A percentile compares a stretch with the other conserved stretches of the same genome.
phyloP scores from a whole-genome alignment of 2,113 vertebrate species.

The Psephotus haematonotus region DNA sequence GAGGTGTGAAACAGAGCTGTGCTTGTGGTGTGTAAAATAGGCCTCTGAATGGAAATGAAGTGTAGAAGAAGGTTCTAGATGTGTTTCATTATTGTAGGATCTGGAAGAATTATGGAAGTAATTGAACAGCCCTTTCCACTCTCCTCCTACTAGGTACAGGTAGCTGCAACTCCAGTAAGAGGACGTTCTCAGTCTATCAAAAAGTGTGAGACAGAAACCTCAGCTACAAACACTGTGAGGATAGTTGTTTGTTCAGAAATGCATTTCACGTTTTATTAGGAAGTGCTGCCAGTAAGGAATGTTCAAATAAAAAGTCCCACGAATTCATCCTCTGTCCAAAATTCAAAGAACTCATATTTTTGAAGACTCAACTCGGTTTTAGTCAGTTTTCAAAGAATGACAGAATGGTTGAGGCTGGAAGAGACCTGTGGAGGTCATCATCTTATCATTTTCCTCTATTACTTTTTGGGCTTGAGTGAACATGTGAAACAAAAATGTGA shows the following conservation, averaged over 20 bases:
- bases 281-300: neutral
- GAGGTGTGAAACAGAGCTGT: neutral
- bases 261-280: neutral
- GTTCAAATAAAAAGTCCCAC: neutral
- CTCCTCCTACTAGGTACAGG: neutral
- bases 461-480: neutral
- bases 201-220: neutral
- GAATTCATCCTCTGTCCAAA: neutral
- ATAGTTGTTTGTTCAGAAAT: neutral
- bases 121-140: neutral
- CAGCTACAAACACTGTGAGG: neutral
- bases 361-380: neutral
- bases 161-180: neutral
- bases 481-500: neutral
- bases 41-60: neutral
- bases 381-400: neutral
- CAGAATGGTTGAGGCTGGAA: neutral
- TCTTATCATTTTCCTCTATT: neutral
- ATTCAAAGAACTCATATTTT: neutral
- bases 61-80: neutral
- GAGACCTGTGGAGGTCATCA: neutral
- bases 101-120: neutral
- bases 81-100: neutral
- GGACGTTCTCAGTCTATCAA: neutral
- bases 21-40: neutral